A percentile compares a stretch with the other conserved stretches of the same genome.
These are phyloP conservation scores for Caenorhabditis doughertyi DNA, from an alignment of 2,888 invertebrate genomes.

Conservation along the genomic window DNA sequence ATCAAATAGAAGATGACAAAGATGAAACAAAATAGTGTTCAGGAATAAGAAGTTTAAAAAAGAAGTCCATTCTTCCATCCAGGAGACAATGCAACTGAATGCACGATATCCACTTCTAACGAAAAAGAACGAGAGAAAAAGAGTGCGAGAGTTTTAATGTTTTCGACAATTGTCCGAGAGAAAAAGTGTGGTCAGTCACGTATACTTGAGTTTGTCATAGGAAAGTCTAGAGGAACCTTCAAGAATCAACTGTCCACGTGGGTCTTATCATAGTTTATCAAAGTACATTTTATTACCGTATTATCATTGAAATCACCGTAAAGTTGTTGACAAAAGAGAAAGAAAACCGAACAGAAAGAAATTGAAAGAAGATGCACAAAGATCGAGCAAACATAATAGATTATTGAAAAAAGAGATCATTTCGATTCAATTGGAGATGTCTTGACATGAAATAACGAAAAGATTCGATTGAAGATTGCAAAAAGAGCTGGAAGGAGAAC, in stretches of 20 bases:
- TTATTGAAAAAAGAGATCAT: constrained; percentile 37
- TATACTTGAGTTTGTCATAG: constrained; percentile 20
- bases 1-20: too few species aligned
- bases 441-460: constrained; percentile 22
- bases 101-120: constrained; percentile 11
- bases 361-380: constrained; percentile 30
- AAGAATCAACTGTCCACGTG: not conserved
- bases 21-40: too few species aligned
- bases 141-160: constrained; percentile 16
- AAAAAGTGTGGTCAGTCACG: constrained; percentile 46
- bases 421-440: constrained; percentile 32
- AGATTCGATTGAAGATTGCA: constrained; percentile 49
- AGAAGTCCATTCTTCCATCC: too few species aligned
- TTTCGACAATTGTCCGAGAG: constrained; percentile 44
- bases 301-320: constrained; percentile 31
- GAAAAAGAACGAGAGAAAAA: constrained; percentile 3
- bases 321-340: constrained; percentile 3
- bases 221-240: not conserved
- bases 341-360: constrained; percentile 13
- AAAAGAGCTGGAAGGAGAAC: constrained; percentile 72
- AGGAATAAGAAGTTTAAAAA: too few species aligned
- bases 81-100: too few species aligned
- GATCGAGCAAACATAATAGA: constrained; percentile 50
- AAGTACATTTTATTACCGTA: constrained; percentile 30
- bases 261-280: not conserved